phyloP scores from a whole-genome alignment of 2,888 invertebrate genomes.

The Metalampra italica region DNA sequence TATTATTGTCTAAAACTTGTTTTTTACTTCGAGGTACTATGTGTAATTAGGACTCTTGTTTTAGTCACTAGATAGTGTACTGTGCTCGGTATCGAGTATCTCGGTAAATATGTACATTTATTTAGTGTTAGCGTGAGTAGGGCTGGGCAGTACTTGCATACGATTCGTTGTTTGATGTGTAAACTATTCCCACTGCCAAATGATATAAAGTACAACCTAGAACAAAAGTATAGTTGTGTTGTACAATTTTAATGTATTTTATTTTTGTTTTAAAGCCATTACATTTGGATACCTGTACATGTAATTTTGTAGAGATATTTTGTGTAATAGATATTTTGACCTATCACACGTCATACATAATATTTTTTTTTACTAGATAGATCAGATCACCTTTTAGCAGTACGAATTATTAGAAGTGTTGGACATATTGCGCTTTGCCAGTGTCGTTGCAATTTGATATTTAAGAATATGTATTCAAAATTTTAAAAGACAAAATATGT shows the following conservation, averaged over 20 bases:
- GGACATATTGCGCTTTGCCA: constrained; percentile 25
- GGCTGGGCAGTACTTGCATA: constrained; percentile 32
- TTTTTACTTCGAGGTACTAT: constrained; percentile 45
- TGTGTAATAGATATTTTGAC: constrained; percentile 8
- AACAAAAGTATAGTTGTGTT: constrained; percentile 39
- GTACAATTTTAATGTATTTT: constrained; percentile 24
- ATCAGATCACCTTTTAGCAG: constrained; percentile 20
- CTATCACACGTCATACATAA: constrained; percentile 5
- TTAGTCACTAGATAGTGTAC: constrained; percentile 31
- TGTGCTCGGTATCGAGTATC: too few species aligned
- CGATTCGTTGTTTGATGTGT: constrained; percentile 30
- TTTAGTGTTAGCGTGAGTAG: constrained; percentile 33
- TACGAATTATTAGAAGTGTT: constrained; percentile 20
- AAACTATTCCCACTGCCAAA: constrained; percentile 63
- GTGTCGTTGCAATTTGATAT: constrained; percentile 18
- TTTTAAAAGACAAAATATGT: constrained; percentile 40
- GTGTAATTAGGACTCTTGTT: constrained; percentile 21
- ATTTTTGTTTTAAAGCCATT: constrained; percentile 28
- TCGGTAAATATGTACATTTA: constrained; percentile 36
- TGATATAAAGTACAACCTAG: constrained; percentile 60
- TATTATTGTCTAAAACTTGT: constrained; percentile 32
- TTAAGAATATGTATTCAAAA: constrained; percentile 22
- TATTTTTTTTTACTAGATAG: constrained; percentile 1
- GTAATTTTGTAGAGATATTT: constrained; percentile 15
- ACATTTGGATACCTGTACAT: constrained; percentile 37